These are phyloP conservation scores for Nothura maculosa DNA, from an alignment of 2,797 vertebrate genomes.

Conservation along the genomic window DNA sequence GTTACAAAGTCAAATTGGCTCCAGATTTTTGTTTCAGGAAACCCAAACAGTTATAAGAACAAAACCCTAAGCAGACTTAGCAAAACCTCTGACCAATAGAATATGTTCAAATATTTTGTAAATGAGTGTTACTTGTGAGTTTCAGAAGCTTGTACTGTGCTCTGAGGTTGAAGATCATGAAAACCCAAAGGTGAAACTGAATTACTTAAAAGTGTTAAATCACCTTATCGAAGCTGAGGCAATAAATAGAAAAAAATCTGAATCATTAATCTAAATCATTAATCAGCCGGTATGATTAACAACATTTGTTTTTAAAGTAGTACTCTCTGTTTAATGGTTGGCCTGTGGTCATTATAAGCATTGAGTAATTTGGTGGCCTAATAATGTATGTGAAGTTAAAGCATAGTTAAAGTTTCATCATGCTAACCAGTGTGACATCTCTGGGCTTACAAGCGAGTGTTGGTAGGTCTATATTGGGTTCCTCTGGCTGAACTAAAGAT, in stretches of 20 bases:
- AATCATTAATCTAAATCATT: background rate
- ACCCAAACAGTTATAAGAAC: background rate
- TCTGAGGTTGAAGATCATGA: background rate
- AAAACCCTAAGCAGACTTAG: background rate
- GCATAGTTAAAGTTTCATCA: background rate
- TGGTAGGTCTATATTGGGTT: background rate
- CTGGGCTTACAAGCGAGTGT: background rate
- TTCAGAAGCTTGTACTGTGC: background rate
- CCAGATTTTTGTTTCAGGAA: background rate
- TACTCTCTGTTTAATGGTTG: background rate
- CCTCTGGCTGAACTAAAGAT: background rate
- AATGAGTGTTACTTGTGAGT: background rate
- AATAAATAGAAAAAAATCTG: background rate
- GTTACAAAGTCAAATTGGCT: background rate
- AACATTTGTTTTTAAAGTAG: background rate
- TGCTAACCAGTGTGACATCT: background rate
- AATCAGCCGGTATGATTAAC: background rate
- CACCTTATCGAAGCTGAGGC: background rate
- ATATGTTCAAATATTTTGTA: constrained; percentile 1
- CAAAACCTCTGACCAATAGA: background rate
- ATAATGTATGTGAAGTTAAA: background rate
- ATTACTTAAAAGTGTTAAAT: background rate
- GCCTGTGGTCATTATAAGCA: background rate
- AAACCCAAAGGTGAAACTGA: background rate
- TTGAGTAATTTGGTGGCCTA: background rate